phyloP scores from a whole-genome alignment of 2,113 vertebrate genomes.

The Vimba vimba region DNA sequence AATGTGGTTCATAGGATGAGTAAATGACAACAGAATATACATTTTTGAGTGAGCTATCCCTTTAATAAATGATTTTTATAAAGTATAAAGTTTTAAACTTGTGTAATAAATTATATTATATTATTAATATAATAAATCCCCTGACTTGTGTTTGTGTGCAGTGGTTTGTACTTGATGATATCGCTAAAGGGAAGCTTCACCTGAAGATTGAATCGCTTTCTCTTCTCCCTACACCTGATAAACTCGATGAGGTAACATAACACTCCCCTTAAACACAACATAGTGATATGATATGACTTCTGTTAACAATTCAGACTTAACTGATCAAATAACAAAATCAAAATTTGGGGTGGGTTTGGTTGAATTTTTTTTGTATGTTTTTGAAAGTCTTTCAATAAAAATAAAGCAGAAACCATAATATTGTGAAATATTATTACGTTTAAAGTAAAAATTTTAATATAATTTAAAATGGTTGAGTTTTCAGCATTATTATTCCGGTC shows the following conservation, averaged over 20 bases:
- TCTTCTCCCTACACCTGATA: slow-evolving; percentile 80
- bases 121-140: not conserved
- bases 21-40: not conserved
- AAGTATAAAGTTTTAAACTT: not conserved
- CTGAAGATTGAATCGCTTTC: slow-evolving; percentile 92
- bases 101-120: no score
- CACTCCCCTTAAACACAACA: not conserved
- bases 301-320: not conserved
- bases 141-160: slow-evolving; percentile 57
- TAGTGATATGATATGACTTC: not conserved
- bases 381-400: not conserved
- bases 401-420: not conserved
- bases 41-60: not conserved
- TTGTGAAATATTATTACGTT: not conserved
- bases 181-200: slow-evolving; percentile 87
- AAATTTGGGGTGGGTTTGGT: not conserved
- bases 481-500: not conserved
- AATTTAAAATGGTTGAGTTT: not conserved
- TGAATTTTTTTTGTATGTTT: not conserved
- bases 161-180: slow-evolving; percentile 93
- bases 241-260: slow-evolving; percentile 84
- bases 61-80: not conserved
- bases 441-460: no score
- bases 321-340: not conserved
- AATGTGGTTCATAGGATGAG: not conserved